Percentiles rank a stretch among this genome's conserved stretches.
These are phyloP conservation scores for Himalopsyche anomala DNA, from an alignment of 2,888 invertebrate species.

Conservation along the genomic window DNA sequence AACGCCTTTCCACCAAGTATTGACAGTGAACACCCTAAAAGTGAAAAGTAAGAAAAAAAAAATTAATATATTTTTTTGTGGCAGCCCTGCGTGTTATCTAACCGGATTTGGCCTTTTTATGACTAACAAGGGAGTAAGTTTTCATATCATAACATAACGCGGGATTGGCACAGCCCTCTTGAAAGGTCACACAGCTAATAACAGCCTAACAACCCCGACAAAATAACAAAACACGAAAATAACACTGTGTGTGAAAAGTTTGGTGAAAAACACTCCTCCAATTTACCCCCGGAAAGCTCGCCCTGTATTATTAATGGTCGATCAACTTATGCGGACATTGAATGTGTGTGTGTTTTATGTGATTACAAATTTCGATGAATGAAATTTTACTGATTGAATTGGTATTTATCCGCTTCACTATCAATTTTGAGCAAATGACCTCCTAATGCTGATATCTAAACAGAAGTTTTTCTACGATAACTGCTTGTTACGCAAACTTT, in stretches of 20 bases:
- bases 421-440: no score
- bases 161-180: constrained; percentile 26
- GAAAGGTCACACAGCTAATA: constrained; percentile 18
- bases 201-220: background rate
- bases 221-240: constrained; percentile 15
- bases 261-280: background rate
- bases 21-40: no score
- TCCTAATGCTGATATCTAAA: no score
- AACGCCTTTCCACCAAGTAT: no score
- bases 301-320: background rate
- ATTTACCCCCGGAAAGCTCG: background rate
- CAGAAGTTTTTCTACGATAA: no score
- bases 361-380: background rate
- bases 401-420: no score
- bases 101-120: constrained; percentile 16
- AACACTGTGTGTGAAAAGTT: background rate
- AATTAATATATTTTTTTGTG: background rate
- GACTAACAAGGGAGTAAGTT: constrained; percentile 7
- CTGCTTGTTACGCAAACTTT: no score
- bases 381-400: no score
- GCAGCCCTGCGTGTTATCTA: background rate
- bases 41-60: background rate
- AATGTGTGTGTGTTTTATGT: background rate
- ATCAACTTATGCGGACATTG: background rate
- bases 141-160: constrained; percentile 34